Base-by-base conservation (phyloP, 2,888 invertebrate genomes). In the Rhopalosiphum nymphaeae region DNA sequence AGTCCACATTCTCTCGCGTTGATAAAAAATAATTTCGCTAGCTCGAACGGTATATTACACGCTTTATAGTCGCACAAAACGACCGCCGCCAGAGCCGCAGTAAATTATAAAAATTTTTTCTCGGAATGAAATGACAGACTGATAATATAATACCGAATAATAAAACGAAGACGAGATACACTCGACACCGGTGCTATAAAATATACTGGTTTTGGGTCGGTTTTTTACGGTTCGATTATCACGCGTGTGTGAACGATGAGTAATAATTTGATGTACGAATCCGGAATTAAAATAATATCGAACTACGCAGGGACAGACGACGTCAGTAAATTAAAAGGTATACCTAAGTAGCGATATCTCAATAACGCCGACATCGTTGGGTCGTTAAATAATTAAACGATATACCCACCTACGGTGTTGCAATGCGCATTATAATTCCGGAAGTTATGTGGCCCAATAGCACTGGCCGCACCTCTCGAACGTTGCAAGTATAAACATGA, bases 161-260 rank as follows among this genome's bases (percentile, higher is more conserved):
- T 67, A 5, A 1, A 5, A 1, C 67, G 16, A 16, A 7, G 16
- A 36, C 16, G 16, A 16, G 16, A 16, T n/a, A 67, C n/a, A n/a
- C n/a, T 36, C n/a, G 1, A 36, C n/a, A n/a, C 1, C n/a, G 5
- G 7, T 0, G n/a, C 5, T n/a, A 16, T 16, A 36, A 16, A n/a
- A 7, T 78, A 36, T 11, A 36, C 3, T 0, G 9, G 0, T 9
- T 3, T 78, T 1, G 9, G 7, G 21, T 78, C 36, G 21, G 9
- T 36, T 36, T 25, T 2, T 36, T 21, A 21, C 78, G 0, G 67
- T 67, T 36, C 78, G 36, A 36, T 36, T 16, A n/a, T 36, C n/a
- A 21, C 16, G 67, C 7, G 36, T 21, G 29, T 3, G 16, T 21
- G 53, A 53, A 53, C 21, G 53, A 53, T 5, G 53, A 46, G 29